phyloP scores from a whole-genome alignment of 2,797 vertebrate species.

The Poecilia wingei region DNA sequence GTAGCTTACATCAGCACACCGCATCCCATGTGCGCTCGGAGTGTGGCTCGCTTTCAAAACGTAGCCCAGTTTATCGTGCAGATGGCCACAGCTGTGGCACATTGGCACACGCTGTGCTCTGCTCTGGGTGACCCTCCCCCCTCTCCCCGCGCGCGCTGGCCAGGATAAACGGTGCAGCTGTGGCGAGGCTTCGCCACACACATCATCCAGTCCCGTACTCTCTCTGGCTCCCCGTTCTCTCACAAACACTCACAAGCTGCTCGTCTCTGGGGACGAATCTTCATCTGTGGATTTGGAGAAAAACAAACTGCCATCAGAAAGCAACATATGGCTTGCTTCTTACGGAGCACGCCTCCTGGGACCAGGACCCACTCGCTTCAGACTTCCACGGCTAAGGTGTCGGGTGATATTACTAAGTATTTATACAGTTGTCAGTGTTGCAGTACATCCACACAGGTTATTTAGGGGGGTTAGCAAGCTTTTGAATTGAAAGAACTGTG shows the following conservation, averaged over 20 bases:
- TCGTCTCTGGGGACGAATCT: slow-evolving; percentile 60
- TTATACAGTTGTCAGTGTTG: slow-evolving; percentile 22
- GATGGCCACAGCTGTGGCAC: slow-evolving; percentile 68
- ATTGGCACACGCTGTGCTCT: slow-evolving; percentile 44
- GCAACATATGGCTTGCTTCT: slow-evolving; percentile 65
- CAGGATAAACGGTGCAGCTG: slow-evolving; percentile 63
- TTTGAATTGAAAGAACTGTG: slow-evolving; percentile 44
- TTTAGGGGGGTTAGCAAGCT: slow-evolving; percentile 25
- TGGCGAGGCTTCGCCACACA: slow-evolving; percentile 57
- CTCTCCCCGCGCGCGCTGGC: slow-evolving; percentile 19
- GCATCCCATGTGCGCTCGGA: slow-evolving; percentile 19
- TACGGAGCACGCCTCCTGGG: slow-evolving; percentile 57
- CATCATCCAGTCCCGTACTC: slow-evolving; percentile 16
- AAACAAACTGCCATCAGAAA: slow-evolving; percentile 68
- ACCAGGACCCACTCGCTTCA: slow-evolving; percentile 25
- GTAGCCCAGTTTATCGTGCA: slow-evolving; percentile 44
- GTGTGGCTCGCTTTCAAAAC: slow-evolving; percentile 22
- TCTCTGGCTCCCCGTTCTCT: slow-evolving; percentile 14
- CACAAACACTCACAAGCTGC: slow-evolving; percentile 28
- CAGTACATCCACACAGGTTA: slow-evolving; percentile 13
- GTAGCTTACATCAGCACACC: slow-evolving; percentile 39
- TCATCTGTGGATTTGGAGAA: slow-evolving; percentile 58
- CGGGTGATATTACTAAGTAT: not conserved
- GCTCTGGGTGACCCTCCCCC: slow-evolving; percentile 65
- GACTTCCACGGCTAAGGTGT: slow-evolving; percentile 25